Percentiles rank a stretch among this genome's conserved stretches.
These are phyloP conservation scores for Eretmocerus hayati DNA, from an alignment of 2,888 invertebrate genomes.

Conservation along the genomic window DNA sequence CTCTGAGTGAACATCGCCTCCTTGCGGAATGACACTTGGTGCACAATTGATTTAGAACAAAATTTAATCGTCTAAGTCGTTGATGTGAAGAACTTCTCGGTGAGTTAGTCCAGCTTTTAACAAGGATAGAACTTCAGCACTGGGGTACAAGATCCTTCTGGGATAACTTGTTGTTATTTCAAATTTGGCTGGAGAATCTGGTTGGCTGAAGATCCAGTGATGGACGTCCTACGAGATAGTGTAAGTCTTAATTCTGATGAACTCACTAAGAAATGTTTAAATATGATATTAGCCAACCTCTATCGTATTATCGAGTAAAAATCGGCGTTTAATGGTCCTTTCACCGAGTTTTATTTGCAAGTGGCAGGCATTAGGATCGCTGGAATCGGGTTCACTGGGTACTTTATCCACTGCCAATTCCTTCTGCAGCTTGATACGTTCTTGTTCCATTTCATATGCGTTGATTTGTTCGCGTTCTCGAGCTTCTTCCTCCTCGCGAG, in stretches of 20 bases:
- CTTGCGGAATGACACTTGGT: constrained; percentile 26
- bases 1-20: constrained; percentile 24
- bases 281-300: constrained; percentile 56
- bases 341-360: constrained; percentile 90
- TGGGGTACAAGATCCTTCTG: constrained; percentile 65
- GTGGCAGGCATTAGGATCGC: constrained; percentile 64
- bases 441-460: constrained; percentile 51
- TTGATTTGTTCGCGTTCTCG: constrained; percentile 49
- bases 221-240: constrained; percentile 71
- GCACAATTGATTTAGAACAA: constrained; percentile 12
- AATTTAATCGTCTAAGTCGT: constrained; percentile 72
- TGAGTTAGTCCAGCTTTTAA: constrained; percentile 76
- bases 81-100: constrained; percentile 88
- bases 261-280: neutral
- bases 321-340: constrained; percentile 78
- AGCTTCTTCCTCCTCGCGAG: constrained; percentile 49
- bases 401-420: constrained; percentile 58
- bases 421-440: constrained; percentile 63
- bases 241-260: neutral
- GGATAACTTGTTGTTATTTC: constrained; percentile 94
- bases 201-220: constrained; percentile 93
- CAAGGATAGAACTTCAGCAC: constrained; percentile 55
- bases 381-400: constrained; percentile 69
- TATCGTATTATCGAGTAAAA: constrained; percentile 71
- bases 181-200: constrained; percentile 58